Evolutionary conservation across 1,140 invertebrate species (phyloP).

Genomic region (Drosophila prosaltans): DNA sequence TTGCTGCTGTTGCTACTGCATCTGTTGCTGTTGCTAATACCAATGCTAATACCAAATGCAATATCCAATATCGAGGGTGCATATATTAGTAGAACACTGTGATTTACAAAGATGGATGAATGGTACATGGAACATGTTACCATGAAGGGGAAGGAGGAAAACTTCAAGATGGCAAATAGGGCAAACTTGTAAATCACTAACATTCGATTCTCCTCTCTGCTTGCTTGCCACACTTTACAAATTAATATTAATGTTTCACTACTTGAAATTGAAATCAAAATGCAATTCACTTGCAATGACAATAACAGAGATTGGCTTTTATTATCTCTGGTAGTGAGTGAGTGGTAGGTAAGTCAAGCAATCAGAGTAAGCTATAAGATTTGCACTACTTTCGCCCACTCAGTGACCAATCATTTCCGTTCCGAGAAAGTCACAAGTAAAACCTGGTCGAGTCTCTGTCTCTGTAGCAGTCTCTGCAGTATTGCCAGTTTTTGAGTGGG

Average conservation of each 20-base stretch:
- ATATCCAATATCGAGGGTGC: constrained; percentile 14
- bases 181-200: not conserved
- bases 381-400: constrained; percentile 20
- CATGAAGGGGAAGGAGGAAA: too few species aligned
- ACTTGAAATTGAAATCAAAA: not conserved
- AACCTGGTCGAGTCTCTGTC: not conserved
- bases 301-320: constrained; percentile 10
- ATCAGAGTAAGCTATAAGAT: constrained; percentile 6
- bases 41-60: constrained; percentile 7
- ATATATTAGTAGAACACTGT: not conserved
- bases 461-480: not conserved
- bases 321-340: constrained; percentile 8
- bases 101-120: too few species aligned
- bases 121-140: not conserved
- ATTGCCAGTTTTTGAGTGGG: not conserved
- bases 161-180: not conserved
- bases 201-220: not conserved
- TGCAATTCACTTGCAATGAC: constrained; percentile 14
- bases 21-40: constrained; percentile 7
- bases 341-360: not conserved
- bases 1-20: constrained; percentile 29
- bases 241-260: too few species aligned
- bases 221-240: too few species aligned
- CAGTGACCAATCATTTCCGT: constrained; percentile 16
- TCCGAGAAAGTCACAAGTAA: constrained; percentile 10